Evolutionary conservation across 2,888 invertebrate genomes (phyloP).

Genomic region (Xanthorhoe spadicearia): DNA sequence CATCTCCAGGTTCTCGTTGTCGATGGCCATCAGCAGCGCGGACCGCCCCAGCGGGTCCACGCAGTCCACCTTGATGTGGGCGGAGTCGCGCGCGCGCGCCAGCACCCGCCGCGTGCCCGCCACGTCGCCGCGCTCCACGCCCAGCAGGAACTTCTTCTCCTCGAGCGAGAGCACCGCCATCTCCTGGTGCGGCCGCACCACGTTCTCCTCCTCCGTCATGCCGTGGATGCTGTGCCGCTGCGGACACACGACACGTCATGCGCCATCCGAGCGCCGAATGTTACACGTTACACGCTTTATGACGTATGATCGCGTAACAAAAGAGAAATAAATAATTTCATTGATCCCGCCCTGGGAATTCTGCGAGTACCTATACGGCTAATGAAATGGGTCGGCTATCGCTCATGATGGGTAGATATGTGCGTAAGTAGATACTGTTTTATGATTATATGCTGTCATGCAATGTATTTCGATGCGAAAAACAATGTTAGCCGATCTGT

Average conservation of each 20-base stretch:
- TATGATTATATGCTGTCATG: constrained; percentile 19
- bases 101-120: constrained; percentile 95
- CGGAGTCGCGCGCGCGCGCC: constrained; percentile 87
- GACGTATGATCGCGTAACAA: constrained; percentile 35
- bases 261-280: background rate
- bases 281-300: constrained; percentile 12
- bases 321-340: constrained; percentile 50
- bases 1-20: constrained; percentile 99
- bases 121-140: constrained; percentile 98
- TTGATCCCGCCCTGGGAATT: constrained; percentile 51
- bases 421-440: constrained; percentile 26
- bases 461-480: constrained; percentile 5
- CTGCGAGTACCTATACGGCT: constrained; percentile 44
- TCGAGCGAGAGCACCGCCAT: constrained; percentile 92
- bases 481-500: constrained; percentile 6
- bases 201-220: constrained; percentile 96
- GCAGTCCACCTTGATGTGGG: constrained; percentile 97
- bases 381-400: constrained; percentile 53
- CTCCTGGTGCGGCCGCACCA: constrained; percentile 95
- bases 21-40: constrained; percentile 98
- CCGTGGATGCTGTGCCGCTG: constrained; percentile 95
- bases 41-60: constrained; percentile 98
- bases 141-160: constrained; percentile 97
- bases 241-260: background rate
- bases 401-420: constrained; percentile 39